Conservation (phyloP, 92 coral and sea anemone species). For the Desmophyllum pertusum region DNA sequence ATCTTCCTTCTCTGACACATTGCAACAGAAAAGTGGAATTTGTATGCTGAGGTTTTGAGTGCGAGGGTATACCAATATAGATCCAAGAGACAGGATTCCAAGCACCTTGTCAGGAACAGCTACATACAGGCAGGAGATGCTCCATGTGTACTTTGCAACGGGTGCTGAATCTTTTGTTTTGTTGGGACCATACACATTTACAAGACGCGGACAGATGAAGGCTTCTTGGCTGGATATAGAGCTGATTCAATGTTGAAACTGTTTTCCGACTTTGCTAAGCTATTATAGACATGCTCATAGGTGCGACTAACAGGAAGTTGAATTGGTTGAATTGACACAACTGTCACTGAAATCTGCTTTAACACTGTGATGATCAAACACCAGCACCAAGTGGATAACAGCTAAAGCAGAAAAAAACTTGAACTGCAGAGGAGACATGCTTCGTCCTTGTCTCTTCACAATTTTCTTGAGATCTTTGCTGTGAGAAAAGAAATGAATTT, state of each 20-base stretch:
- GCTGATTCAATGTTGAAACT: constrained; percentile 15
- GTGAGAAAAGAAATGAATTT: neutral
- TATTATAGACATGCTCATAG: constrained; percentile 2
- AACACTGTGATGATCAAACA: neutral
- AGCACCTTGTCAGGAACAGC: neutral
- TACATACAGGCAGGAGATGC: constrained; percentile 3
- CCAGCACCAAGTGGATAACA: neutral
- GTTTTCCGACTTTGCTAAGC: constrained; percentile 21
- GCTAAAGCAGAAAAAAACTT: neutral
- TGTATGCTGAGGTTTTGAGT: neutral
- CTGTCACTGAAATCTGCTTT: neutral
- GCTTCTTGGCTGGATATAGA: constrained; percentile 7
- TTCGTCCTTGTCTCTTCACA: no score
- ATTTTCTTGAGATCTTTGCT: neutral
- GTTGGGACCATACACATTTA: constrained; percentile 13
- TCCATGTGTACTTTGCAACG: constrained; percentile 2
- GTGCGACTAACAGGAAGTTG: constrained; percentile 18
- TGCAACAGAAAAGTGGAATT: constrained; percentile 23
- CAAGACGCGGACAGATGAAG: constrained; percentile 7
- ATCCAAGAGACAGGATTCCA: constrained; percentile 12
- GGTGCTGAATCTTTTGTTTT: neutral
- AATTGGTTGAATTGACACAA: constrained; percentile 2
- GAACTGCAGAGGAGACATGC: neutral
- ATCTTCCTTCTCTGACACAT: constrained; percentile 8
- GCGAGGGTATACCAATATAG: neutral